Evolutionary conservation across 2,113 vertebrate genomes (phyloP).

Genomic region (Pseudois nayaur): DNA sequence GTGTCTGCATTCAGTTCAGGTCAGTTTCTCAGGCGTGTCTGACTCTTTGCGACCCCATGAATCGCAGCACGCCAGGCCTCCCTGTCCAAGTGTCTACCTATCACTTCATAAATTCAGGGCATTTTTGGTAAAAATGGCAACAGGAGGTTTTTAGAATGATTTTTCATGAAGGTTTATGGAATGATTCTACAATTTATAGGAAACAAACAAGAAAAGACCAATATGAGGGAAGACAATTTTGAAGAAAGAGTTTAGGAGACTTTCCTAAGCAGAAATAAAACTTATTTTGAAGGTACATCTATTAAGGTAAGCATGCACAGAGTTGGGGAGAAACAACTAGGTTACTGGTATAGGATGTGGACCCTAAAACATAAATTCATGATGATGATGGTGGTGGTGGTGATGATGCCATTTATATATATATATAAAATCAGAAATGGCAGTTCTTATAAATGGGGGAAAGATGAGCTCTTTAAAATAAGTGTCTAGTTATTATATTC

Average conservation of each 20-base stretch:
- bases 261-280: background rate
- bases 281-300: background rate
- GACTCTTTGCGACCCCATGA: too few species aligned
- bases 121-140: background rate
- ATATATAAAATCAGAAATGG: too few species aligned
- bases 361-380: background rate
- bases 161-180: background rate
- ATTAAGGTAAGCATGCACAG: background rate
- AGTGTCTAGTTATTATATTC: too few species aligned
- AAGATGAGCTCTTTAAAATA: too few species aligned
- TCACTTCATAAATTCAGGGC: background rate
- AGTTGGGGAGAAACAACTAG: background rate
- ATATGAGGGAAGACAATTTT: background rate
- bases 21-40: fast-evolving
- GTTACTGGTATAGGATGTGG: background rate
- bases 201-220: background rate
- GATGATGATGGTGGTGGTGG: background rate
- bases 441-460: too few species aligned
- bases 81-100: background rate
- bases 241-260: background rate
- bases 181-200: background rate
- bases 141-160: background rate
- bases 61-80: too few species aligned
- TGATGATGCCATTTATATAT: background rate
- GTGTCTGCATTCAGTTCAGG: too few species aligned